These are phyloP conservation scores for Lathronympha strigana DNA, from an alignment of 2,888 invertebrate species.

Conservation along the genomic window DNA sequence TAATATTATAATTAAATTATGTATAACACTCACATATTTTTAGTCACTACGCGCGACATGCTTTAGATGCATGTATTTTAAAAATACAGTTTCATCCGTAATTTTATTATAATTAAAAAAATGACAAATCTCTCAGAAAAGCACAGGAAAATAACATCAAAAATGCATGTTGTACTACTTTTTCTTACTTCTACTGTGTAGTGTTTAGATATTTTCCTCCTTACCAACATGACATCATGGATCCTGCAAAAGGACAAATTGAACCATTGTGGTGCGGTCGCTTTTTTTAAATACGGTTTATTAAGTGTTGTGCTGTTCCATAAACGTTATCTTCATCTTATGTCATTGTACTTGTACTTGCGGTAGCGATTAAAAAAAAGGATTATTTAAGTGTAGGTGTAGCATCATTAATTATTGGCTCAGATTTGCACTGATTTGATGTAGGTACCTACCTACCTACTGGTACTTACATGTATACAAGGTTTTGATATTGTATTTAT, in stretches of 20 bases:
- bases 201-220: conserved; percentile 57
- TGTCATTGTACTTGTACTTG: conserved; percentile 13
- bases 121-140: too few species aligned
- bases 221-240: conserved; percentile 60
- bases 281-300: conserved; percentile 26
- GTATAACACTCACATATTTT: too few species aligned
- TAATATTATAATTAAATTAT: too few species aligned
- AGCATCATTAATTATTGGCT: conserved; percentile 5
- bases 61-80: too few species aligned
- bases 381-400: conserved; percentile 1
- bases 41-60: too few species aligned
- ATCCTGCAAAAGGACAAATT: conserved; percentile 46
- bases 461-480: too few species aligned
- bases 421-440: too few species aligned
- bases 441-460: too few species aligned
- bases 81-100: too few species aligned
- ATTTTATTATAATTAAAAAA: too few species aligned
- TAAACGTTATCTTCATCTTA: conserved; percentile 21
- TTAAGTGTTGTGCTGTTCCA: conserved; percentile 13
- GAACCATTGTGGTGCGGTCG: conserved; percentile 29
- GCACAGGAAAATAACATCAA: too few species aligned
- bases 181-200: background rate
- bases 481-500: too few species aligned
- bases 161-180: conserved; percentile 6
- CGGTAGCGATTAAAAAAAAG: background rate